Conservation (phyloP, 2,888 invertebrate genomes). For the Omphaloscelis lunosa region DNA sequence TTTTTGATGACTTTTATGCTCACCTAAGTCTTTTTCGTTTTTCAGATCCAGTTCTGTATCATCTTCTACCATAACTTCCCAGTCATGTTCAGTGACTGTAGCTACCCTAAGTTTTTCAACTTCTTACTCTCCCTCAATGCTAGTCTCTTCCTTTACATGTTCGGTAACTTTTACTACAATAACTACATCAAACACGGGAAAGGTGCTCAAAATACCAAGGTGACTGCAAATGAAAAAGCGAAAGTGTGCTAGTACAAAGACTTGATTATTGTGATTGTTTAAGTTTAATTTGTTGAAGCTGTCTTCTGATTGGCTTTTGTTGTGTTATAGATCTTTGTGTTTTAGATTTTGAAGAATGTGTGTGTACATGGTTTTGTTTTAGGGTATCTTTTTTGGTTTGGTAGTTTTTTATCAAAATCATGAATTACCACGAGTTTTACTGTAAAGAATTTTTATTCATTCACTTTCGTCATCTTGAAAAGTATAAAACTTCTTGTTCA, state of each 20-base stretch:
- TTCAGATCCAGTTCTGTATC: conserved; percentile 93
- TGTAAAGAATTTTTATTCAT: neutral
- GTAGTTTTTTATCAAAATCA: neutral
- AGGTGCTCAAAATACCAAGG: conserved; percentile 29
- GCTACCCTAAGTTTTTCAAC: conserved; percentile 93
- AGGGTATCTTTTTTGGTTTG: neutral
- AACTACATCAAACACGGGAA: conserved; percentile 89
- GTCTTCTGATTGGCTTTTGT: conserved; percentile 19
- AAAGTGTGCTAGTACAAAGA: conserved; percentile 81
- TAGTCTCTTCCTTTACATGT: conserved; percentile 94
- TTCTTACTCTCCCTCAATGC: conserved; percentile 93
- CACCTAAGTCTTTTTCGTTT: conserved; percentile 9
- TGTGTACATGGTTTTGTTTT: conserved; percentile 13
- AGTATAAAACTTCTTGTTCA: neutral
- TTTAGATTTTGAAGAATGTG: conserved; percentile 23
- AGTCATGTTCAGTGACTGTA: conserved; percentile 93
- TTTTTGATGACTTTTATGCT: neutral
- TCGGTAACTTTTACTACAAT: conserved; percentile 93
- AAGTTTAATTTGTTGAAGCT: conserved; percentile 17
- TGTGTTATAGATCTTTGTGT: conserved; percentile 47
- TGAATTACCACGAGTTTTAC: neutral
- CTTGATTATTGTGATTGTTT: conserved; percentile 55
- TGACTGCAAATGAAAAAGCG: conserved; percentile 72
- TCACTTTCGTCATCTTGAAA: neutral
- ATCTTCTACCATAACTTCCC: conserved; percentile 93